These are phyloP conservation scores for Apis florea DNA, from an alignment of 1,140 invertebrate species.

Conservation along the genomic window DNA sequence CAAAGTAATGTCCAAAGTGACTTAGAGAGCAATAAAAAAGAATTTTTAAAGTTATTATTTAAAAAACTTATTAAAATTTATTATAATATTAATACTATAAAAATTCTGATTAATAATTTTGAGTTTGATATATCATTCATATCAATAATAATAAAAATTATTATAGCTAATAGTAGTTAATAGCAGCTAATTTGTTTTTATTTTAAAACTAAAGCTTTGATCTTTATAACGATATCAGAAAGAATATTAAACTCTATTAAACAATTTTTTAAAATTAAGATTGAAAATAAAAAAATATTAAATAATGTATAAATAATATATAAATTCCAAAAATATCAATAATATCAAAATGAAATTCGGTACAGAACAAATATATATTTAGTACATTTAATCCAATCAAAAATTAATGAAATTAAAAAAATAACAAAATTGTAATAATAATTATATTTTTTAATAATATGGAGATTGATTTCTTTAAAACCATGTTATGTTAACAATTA, in stretches of 20 bases:
- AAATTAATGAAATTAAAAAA: not conserved
- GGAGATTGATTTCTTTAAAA: not conserved
- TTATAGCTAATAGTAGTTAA: too few relatives aligned
- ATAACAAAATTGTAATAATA: not conserved
- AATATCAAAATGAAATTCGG: not conserved
- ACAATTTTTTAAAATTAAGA: not conserved
- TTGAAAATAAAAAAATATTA: not conserved
- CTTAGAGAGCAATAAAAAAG: too few relatives aligned
- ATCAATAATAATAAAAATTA: too few relatives aligned
- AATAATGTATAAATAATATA: too few relatives aligned
- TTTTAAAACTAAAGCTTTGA: not conserved
- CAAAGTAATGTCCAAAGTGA: too few relatives aligned
- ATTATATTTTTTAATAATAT: not conserved
- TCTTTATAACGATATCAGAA: not conserved
- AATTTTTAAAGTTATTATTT: too few relatives aligned
- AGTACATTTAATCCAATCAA: not conserved
- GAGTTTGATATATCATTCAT: too few relatives aligned
- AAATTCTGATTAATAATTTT: too few relatives aligned
- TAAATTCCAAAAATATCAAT: not conserved
- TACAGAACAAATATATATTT: not conserved
- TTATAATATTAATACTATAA: too few relatives aligned
- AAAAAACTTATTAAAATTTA: too few relatives aligned
- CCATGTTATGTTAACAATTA: not conserved
- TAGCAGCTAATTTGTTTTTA: too few relatives aligned
- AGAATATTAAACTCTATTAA: not conserved